phyloP scores from a whole-genome alignment of 2,888 invertebrate species.

The Drosophila greeni region DNA sequence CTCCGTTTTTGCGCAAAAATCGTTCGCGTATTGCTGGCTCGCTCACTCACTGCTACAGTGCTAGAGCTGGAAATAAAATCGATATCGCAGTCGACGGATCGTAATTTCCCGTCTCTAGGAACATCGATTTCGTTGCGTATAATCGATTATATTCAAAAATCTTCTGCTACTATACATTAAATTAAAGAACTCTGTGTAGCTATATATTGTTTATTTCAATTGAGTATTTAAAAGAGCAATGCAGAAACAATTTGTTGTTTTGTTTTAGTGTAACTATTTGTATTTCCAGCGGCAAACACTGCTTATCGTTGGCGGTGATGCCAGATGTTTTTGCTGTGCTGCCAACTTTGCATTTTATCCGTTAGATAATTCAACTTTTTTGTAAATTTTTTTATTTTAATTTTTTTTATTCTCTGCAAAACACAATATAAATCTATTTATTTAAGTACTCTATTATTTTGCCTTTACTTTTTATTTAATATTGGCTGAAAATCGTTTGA shows the following conservation, averaged over 20 bases:
- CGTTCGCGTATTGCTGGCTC: slow-evolving; percentile 64
- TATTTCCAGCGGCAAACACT: not conserved
- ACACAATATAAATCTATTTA: not conserved
- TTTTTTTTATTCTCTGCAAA: not conserved
- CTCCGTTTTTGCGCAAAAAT: slow-evolving; percentile 70
- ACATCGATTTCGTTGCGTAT: not conserved
- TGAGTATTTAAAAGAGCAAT: not conserved
- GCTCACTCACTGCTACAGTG: slow-evolving; percentile 53
- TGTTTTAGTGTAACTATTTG: not conserved
- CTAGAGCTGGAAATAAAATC: slow-evolving; percentile 5
- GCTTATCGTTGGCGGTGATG: not conserved
- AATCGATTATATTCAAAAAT: slow-evolving; percentile 1
- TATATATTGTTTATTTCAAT: not conserved
- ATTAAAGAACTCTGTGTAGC: not conserved
- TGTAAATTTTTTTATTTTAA: too few species aligned
- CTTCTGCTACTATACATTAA: not conserved
- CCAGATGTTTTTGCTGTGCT: not conserved
- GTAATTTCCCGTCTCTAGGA: not conserved
- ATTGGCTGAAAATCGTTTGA: not conserved
- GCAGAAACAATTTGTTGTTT: not conserved
- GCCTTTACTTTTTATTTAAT: not conserved
- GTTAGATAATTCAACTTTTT: not conserved
- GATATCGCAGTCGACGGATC: not conserved
- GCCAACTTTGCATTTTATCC: not conserved
- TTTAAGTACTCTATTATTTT: not conserved